A percentile compares a stretch with the other conserved stretches of the same genome.
phyloP scores from a whole-genome alignment of 2,113 vertebrate genomes.

The Sprattus sprattus region DNA sequence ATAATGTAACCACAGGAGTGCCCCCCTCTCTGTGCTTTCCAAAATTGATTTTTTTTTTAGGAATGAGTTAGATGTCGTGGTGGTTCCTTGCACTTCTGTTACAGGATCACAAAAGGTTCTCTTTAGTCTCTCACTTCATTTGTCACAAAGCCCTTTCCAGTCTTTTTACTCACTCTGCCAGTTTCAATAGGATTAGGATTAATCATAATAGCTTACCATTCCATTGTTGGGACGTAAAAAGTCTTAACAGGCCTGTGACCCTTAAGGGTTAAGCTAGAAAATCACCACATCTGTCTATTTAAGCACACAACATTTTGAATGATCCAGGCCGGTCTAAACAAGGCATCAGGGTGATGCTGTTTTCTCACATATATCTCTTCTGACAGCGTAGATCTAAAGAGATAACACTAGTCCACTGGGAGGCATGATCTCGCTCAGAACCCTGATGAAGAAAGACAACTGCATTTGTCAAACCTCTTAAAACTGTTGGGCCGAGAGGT shows the following conservation, averaged over 20 bases:
- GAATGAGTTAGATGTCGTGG: neutral
- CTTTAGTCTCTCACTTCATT: neutral
- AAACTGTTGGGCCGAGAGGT: neutral
- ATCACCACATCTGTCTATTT: neutral
- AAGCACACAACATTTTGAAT: neutral
- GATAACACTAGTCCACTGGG: neutral
- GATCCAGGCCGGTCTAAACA: neutral
- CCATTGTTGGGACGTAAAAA: neutral
- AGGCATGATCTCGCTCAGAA: neutral
- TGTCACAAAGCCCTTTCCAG: neutral
- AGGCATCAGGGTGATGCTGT: neutral
- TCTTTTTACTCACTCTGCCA: neutral
- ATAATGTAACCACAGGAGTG: neutral
- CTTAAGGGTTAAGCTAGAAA: neutral
- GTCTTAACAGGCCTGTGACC: no score
- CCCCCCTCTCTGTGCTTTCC: neutral
- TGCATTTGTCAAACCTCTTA: neutral
- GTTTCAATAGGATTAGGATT: neutral
- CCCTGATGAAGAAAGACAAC: neutral
- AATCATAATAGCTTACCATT: neutral
- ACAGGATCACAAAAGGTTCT: neutral
- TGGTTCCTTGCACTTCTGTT: neutral
- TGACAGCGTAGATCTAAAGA: neutral
- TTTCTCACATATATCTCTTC: neutral
- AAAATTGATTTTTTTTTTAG: neutral